Base-by-base conservation (phyloP, 2,797 vertebrate genomes). In the Hydrophis major region DNA sequence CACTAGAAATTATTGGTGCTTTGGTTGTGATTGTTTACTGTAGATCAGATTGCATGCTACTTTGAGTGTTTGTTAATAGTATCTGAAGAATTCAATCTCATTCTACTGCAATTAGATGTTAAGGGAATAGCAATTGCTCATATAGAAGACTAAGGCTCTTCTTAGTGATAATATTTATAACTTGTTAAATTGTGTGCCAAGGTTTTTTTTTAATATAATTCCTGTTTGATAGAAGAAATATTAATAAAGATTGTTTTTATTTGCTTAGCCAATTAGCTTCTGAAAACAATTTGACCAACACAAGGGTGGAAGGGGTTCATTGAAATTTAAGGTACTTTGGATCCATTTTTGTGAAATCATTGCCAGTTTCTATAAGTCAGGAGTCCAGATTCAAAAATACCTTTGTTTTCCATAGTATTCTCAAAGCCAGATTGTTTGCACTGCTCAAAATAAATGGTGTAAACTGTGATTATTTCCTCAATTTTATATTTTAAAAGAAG, bases 31-130 rank as follows among this genome's bases (percentile, higher is more conserved):
- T 88, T 53, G 20, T 55, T 92, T 8, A 83, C 78, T 53, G 1
- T 22, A 5, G 18, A 14, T 18, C 8, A 78, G 16, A 93, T 50
- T 90, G 56, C 87, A 89, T 89, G 66, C 86, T 89, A 25, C 0
- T 2, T 91, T 55, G 42, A 25, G n/a, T 37, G 4, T 55, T 87
- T 90, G 6, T 90, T 57, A 93, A 90, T 93, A 93, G 22, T 92
- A 53, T 6, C 0, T 20, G 25, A 88, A 87, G 66, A 94, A 28
- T 16, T 22, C 4, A 83, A 14, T 57, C 4, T n/a, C 83, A 37
- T 47, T 18, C 6, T 56, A 57, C 20, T 37, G 56, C 32, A 89
- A 4, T 56, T 88, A 57, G 14, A 47, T 88, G 27, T 61, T 59
- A 91, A 16, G 32, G 32, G 25, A 11, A 88, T 14, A 86, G 4